phyloP scores from a whole-genome alignment of 2,797 vertebrate genomes.

The Crenichthys baileyi region DNA sequence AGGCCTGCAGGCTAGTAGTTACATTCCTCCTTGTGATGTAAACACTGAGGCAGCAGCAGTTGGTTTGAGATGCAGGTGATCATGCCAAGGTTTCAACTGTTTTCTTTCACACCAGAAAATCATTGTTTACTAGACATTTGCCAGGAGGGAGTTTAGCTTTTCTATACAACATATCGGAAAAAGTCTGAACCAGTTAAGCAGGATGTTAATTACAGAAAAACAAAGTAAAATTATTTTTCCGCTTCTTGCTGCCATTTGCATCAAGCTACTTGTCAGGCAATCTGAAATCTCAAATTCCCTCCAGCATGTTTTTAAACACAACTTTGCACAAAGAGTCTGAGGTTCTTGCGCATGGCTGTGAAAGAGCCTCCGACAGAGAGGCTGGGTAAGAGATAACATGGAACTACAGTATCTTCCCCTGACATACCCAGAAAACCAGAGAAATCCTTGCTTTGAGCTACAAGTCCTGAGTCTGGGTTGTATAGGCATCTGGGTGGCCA shows the following conservation, averaged over 20 bases:
- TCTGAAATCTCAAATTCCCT: not conserved
- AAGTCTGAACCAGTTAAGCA: constrained; percentile 27
- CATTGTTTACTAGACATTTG: not conserved
- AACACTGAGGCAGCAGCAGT: not conserved
- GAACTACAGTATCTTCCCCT: too few species aligned
- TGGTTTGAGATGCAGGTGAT: constrained; percentile 9
- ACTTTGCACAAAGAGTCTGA: not conserved
- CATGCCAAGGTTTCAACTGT: constrained; percentile 1
- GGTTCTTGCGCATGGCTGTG: too few species aligned
- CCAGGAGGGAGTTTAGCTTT: not conserved
- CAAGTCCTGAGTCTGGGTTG: too few species aligned
- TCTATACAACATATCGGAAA: too few species aligned
- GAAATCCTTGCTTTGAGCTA: too few species aligned
- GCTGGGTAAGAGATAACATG: not conserved
- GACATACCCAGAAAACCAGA: too few species aligned
- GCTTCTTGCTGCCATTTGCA: not conserved
- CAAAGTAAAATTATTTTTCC: constrained; percentile 2
- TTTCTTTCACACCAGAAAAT: not conserved
- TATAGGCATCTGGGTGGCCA: too few species aligned
- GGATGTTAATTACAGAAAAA: constrained; percentile 4
- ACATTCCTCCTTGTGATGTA: not conserved
- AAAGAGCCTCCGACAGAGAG: not conserved
- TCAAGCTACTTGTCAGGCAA: not conserved
- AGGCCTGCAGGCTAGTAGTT: constrained; percentile 12
- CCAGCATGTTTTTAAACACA: not conserved